These are phyloP conservation scores for Hydrozoanthus gracilis DNA, from an alignment of 92 coral and sea anemone genomes.

Conservation along the genomic window DNA sequence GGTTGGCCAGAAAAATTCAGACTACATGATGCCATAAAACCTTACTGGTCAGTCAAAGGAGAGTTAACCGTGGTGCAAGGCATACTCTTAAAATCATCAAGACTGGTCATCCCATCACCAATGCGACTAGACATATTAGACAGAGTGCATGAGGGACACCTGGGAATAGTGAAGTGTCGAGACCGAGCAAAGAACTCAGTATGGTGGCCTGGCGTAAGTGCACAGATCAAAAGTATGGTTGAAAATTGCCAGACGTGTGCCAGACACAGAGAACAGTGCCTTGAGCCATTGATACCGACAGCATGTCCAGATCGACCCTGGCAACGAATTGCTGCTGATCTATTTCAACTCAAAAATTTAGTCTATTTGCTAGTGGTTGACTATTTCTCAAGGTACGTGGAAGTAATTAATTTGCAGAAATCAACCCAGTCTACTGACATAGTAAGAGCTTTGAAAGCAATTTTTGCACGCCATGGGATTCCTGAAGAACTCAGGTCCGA, in stretches of 20 bases:
- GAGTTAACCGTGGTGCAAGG: constrained; percentile 36
- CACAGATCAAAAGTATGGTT: constrained; percentile 12
- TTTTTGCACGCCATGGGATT: constrained; percentile 47
- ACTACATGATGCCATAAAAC: too few relatives aligned
- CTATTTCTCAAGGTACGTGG: constrained; percentile 56
- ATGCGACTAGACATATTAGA: constrained; percentile 35
- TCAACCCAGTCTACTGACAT: not conserved
- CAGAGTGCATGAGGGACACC: constrained; percentile 15
- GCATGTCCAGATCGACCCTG: constrained; percentile 34
- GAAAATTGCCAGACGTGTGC: too few relatives aligned
- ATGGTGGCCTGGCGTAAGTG: constrained; percentile 47
- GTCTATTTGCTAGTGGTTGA: constrained; percentile 37
- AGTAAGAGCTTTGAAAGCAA: constrained; percentile 7
- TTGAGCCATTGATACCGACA: not conserved
- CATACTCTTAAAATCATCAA: constrained; percentile 35
- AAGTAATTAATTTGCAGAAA: constrained; percentile 47
- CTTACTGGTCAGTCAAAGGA: constrained; percentile 39
- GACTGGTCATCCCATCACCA: constrained; percentile 47
- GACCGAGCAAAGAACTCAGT: constrained; percentile 25
- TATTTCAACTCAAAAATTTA: not conserved
- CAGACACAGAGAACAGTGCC: not conserved
- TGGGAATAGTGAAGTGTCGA: too few relatives aligned
- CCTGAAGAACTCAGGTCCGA: constrained; percentile 40
- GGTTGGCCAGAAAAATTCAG: constrained; percentile 39
- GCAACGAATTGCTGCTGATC: too few relatives aligned